A percentile compares a stretch with the other conserved stretches of the same genome.
Conservation (phyloP, 1,140 invertebrate species). For the Hyphantria cunea region DNA sequence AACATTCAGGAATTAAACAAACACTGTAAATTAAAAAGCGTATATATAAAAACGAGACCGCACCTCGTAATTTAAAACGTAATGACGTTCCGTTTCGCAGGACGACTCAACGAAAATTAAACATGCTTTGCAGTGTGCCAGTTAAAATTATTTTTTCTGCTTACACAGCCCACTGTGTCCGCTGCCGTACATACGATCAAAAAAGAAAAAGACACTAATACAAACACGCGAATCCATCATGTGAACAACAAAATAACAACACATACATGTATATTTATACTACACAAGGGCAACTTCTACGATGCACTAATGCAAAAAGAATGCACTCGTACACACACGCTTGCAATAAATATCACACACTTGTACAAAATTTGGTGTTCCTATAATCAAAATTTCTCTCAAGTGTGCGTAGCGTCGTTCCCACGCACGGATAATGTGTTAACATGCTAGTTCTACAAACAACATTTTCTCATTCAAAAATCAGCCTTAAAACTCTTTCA, state of each 20-base stretch:
- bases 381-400: constrained; percentile 72
- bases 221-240: constrained; percentile 76
- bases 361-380: constrained; percentile 71
- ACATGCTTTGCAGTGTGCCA: constrained; percentile 74
- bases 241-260: constrained; percentile 65
- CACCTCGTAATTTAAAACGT: constrained; percentile 79
- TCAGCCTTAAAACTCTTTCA: constrained; percentile 34
- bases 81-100: constrained; percentile 79
- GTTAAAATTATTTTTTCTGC: constrained; percentile 80
- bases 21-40: constrained; percentile 64
- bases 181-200: constrained; percentile 42
- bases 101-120: constrained; percentile 79
- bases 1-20: constrained; percentile 43
- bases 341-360: constrained; percentile 44
- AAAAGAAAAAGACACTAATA: constrained; percentile 73
- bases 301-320: constrained; percentile 58
- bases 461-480: constrained; percentile 35
- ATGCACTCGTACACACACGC: constrained; percentile 65
- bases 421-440: constrained; percentile 69
- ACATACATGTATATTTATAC: constrained; percentile 40
- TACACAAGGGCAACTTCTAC: constrained; percentile 45
- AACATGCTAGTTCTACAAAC: constrained; percentile 70
- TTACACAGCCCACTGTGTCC: constrained; percentile 63
- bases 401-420: constrained; percentile 62
- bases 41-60: constrained; percentile 66